Evolutionary conservation across 2,888 invertebrate genomes (phyloP), one percentile per base, ranked within the genome.

Genomic region (Lasioglossum morio): DNA sequence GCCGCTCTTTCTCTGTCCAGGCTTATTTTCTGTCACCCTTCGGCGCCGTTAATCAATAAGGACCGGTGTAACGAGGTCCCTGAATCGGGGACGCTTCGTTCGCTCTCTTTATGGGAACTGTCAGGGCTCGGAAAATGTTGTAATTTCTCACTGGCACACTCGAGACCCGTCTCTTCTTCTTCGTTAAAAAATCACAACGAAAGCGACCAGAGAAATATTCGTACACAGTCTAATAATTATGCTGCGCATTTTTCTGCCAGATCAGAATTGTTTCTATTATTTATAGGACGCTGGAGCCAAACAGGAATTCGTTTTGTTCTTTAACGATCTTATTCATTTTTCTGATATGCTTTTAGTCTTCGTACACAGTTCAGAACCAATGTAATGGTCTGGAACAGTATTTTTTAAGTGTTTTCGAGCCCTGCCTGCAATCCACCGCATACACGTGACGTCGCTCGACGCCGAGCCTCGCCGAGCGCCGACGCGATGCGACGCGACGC

Each of bases 11-110:
- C 86, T 70, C 76, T 77, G 48, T 80, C 46, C 77, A 43, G 63
- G 80, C 53, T 60, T 85, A 81, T 69, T 66, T 72, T 72, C 60
- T 57, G 53, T 84, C 78, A 72, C 76, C 69, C 79, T 79, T 77
- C 70, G 70, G 77, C 46, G 80, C 80, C 60, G 76, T 79, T 69
- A 77, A 85, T 86, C 86, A 70, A 85, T 82, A 82, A 81, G 73
- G 70, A 85, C 72, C 48, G 72, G 43, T 69, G 53, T 53, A 81
- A 85, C 85, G 53, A 86, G 72, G 63, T 73, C 53, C 60, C 72
- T 76, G 77, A 78, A 74, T 73, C 76, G 63, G 34, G 69, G 72
- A 86, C 81, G n/a, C 84, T 80, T 27, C n/a, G 37, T 37, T 72
- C 53, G 53, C 34, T 34, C 43, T 19, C 27, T n/a, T n/a, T n/a